Evolutionary conservation across 2,113 vertebrate genomes (phyloP), one percentile per base, ranked within the genome.

Genomic region (Paradoxurus hermaphroditus): DNA sequence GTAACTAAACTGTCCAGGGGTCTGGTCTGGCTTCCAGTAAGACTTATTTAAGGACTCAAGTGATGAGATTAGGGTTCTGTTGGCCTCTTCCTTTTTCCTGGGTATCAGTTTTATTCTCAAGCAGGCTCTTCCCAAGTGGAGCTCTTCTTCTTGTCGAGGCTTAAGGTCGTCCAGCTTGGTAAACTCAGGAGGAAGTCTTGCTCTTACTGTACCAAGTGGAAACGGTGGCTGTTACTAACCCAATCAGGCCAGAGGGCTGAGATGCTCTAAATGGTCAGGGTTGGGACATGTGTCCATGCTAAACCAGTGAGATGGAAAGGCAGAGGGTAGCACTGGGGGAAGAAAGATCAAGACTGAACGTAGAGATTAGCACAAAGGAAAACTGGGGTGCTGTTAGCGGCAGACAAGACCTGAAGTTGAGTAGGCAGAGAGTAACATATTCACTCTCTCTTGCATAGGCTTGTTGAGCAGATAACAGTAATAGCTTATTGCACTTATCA

Each of bases 401-500:
- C 51, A 91, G 14, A 81, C 88, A 97, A 95, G 56, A 82, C 90
- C 78, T 67, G 86, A 96, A 86, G 70, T 81, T 36, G 67, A 91
- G 65, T 29, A 83, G 87, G 79, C 73, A 72, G 82, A 82, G 97
- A 93, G 86, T 78, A 86, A 92, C 62, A 95, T 87, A 68, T 67
- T 92, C 49, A 27, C 41, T 79, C 44, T 46, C 44, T 92, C 73
- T 84, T 67, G 12, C 63, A 56, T 36, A 82, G 36, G 51, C 85
- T 89, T 67, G 51, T 77, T 81, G 67, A 96, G 39, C 39, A 94
- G 82, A 79, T 91, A 97, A 95, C 51, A 96, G 81, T 91, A 95
- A 97, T 72, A 81, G 81, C 86, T 92, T 88, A 81, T 92, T 88
- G 77, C 16, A 29, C 94, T 96, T 96, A 94, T 93, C 91, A 95